phyloP scores from a whole-genome alignment of 2,888 invertebrate species.

The Leucophora obtusa region DNA sequence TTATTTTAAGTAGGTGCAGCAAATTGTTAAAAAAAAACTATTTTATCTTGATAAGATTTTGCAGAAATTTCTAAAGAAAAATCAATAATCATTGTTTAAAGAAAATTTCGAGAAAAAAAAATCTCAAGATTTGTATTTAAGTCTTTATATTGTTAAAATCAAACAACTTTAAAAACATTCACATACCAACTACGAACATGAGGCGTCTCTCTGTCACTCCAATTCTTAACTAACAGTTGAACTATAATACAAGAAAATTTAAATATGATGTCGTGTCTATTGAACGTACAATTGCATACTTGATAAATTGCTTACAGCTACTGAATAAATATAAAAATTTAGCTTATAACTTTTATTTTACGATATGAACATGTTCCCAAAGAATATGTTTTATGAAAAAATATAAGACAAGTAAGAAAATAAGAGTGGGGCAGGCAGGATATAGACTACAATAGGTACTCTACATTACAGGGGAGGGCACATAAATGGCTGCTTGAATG shows the following conservation, averaged over 20 bases:
- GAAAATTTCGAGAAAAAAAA: not conserved
- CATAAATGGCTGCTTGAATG: no score
- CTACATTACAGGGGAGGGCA: no score
- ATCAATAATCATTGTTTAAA: not conserved
- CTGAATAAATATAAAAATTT: not conserved
- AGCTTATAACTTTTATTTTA: not conserved
- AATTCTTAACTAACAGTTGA: not conserved
- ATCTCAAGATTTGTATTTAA: not conserved
- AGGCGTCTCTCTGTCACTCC: not conserved
- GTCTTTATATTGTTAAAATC: not conserved
- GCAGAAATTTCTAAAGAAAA: not conserved
- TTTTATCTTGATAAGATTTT: not conserved
- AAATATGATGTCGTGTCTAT: slow-evolving; percentile 1
- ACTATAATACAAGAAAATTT: not conserved
- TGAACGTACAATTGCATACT: slow-evolving; percentile 2
- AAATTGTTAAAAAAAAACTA: not conserved
- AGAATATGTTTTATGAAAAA: not conserved
- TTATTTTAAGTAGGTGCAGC: no score
- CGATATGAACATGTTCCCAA: not conserved
- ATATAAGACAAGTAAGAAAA: not conserved
- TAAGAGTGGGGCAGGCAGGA: not conserved
- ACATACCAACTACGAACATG: not conserved
- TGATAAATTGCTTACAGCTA: slow-evolving; percentile 41
- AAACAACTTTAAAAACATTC: not conserved
- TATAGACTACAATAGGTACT: no score